Conservation (phyloP, 2,797 vertebrate species). For the Heliangelus exortis region DNA sequence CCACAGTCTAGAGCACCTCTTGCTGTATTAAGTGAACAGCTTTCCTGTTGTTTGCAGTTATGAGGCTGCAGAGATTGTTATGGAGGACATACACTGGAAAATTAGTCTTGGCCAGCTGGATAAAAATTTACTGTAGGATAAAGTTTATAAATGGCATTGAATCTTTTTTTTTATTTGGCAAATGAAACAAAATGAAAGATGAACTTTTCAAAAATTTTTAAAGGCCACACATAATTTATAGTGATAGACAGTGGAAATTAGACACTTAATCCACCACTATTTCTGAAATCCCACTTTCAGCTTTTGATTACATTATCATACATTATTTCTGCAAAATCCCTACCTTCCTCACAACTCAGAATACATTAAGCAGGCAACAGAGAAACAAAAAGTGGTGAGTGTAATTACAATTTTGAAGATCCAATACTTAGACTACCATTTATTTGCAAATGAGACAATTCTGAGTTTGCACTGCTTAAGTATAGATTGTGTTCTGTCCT, state of each 20-base stretch:
- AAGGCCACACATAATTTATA: neutral
- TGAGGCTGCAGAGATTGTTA: neutral
- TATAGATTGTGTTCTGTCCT: neutral
- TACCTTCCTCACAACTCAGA: neutral
- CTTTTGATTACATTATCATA: constrained; percentile 2
- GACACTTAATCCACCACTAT: neutral
- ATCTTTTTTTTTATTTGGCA: neutral
- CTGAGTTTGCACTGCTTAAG: neutral
- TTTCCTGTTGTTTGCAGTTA: neutral
- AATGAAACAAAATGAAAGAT: neutral
- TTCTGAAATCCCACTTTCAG: neutral
- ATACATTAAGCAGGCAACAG: neutral
- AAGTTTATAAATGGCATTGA: neutral
- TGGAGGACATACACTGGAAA: neutral
- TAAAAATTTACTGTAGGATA: neutral
- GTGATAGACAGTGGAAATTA: neutral
- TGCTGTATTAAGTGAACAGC: neutral
- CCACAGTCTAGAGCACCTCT: neutral
- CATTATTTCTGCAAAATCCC: neutral
- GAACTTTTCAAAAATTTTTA: neutral
- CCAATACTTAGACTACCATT: neutral
- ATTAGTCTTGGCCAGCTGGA: neutral
- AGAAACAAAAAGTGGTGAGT: neutral
- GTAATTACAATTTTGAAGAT: neutral
- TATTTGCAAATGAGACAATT: constrained; percentile 23